Evolutionary conservation across 2,113 vertebrate species (phyloP).

Genomic region (Pagrus major): DNA sequence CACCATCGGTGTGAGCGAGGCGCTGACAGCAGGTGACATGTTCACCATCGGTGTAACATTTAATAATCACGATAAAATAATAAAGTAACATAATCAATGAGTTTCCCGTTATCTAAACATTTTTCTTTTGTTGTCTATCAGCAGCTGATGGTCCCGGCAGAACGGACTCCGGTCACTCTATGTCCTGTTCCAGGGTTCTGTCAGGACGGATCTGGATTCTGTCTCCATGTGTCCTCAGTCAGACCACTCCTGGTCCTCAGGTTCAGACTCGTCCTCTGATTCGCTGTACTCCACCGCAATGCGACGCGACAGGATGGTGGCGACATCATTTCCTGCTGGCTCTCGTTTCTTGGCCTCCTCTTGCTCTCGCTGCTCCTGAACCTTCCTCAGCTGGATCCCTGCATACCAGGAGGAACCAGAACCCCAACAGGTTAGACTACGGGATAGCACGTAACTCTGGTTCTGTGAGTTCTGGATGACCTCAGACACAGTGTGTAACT

Average conservation of each 20-base stretch:
- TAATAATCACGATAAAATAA: neutral
- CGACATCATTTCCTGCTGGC: conserved; percentile 88
- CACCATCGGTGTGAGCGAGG: too few species aligned
- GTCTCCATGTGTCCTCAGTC: conserved; percentile 74
- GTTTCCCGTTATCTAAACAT: neutral
- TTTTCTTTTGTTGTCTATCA: neutral
- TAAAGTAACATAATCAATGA: neutral
- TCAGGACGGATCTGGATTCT: neutral
- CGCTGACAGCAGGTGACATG: too few species aligned
- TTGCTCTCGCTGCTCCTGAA: conserved; percentile 89
- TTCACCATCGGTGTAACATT: too few species aligned
- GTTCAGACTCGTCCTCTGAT: conserved; percentile 91
- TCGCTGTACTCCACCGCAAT: conserved; percentile 93
- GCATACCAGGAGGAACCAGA: conserved; percentile 1
- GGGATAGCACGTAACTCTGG: too few species aligned
- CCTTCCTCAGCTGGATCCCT: conserved; percentile 90
- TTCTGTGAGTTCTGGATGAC: neutral
- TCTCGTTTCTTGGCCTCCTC: conserved; percentile 83
- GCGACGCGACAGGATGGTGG: conserved; percentile 80
- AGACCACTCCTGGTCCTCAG: conserved; percentile 92
- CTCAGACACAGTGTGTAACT: too few species aligned
- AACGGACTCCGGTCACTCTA: neutral
- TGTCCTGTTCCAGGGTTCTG: neutral
- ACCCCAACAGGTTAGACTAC: neutral
- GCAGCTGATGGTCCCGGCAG: too few species aligned